Conservation (phyloP, 2,113 vertebrate species). For the Nyctereutes procyonoides region DNA sequence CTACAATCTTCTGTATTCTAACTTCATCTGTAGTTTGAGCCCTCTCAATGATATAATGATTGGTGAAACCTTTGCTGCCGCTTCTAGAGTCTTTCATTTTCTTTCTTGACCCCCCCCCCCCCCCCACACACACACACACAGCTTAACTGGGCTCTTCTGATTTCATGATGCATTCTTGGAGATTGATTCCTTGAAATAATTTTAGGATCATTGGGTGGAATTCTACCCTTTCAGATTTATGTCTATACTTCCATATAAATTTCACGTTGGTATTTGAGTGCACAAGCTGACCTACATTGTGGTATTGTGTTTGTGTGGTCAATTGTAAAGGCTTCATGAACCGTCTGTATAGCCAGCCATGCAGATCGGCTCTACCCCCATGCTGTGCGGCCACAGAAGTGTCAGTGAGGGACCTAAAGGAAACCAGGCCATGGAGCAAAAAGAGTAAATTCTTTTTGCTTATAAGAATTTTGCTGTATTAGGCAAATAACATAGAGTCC, state of each 20-base stretch:
- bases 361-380: background rate
- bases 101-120: background rate
- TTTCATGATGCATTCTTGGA: slow-evolving; percentile 75
- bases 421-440: background rate
- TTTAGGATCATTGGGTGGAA: slow-evolving; percentile 56
- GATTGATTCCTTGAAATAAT: slow-evolving; percentile 72
- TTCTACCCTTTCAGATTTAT: slow-evolving; percentile 66
- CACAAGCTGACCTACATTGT: slow-evolving; percentile 48
- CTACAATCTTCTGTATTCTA: slow-evolving; percentile 76
- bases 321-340: slow-evolving; percentile 67
- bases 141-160: slow-evolving; percentile 65
- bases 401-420: slow-evolving; percentile 42
- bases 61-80: slow-evolving; percentile 54
- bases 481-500: background rate
- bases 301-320: slow-evolving; percentile 78
- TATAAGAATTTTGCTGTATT: background rate
- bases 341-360: slow-evolving; percentile 34
- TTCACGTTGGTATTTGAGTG: slow-evolving; percentile 36
- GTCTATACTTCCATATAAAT: slow-evolving; percentile 11
- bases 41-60: slow-evolving; percentile 51
- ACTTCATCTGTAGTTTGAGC: slow-evolving; percentile 69
- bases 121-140: background rate
- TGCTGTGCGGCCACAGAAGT: slow-evolving; percentile 46
- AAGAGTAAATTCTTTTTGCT: slow-evolving; percentile 26
- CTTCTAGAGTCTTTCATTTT: slow-evolving; percentile 65